Evolutionary conservation across 2,888 invertebrate species (phyloP).

Genomic region (Bellardia pandia): DNA sequence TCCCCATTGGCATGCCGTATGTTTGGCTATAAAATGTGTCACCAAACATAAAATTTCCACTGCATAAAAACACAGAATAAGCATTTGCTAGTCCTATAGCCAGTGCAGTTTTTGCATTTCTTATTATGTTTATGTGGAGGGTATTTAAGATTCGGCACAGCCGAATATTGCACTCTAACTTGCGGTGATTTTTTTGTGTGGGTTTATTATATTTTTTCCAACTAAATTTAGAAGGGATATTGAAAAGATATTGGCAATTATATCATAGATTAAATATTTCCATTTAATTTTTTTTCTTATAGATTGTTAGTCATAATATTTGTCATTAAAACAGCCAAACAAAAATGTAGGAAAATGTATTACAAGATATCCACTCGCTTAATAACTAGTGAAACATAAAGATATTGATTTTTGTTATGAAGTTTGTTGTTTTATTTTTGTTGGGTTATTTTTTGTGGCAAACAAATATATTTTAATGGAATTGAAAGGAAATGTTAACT

Average conservation of each 20-base stretch:
- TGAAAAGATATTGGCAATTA: constrained; percentile 54
- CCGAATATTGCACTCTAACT: no score
- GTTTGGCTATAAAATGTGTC: no score
- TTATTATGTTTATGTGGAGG: no score
- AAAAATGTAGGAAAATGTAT: neutral
- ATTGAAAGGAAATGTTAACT: no score
- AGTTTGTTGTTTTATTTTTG: neutral
- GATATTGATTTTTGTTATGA: neutral
- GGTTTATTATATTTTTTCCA: constrained; percentile 46
- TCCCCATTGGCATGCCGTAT: no score
- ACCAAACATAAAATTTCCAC: no score
- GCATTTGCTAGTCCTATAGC: no score
- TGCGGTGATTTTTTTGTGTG: constrained; percentile 28
- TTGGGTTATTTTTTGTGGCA: neutral
- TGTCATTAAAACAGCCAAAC: neutral
- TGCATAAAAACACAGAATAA: no score
- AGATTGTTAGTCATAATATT: constrained; percentile 2
- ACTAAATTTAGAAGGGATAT: constrained; percentile 58
- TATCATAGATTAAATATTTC: constrained; percentile 16
- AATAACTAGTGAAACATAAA: constrained; percentile 7
- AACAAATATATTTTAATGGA: neutral
- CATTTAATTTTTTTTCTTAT: constrained; percentile 14
- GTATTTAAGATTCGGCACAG: no score
- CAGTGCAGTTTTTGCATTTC: no score
- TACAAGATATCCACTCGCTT: neutral